Evolutionary conservation across 1,140 invertebrate genomes (phyloP), one percentile per base, ranked within the genome.

Genomic region (Drosophila lacteicornis): DNA sequence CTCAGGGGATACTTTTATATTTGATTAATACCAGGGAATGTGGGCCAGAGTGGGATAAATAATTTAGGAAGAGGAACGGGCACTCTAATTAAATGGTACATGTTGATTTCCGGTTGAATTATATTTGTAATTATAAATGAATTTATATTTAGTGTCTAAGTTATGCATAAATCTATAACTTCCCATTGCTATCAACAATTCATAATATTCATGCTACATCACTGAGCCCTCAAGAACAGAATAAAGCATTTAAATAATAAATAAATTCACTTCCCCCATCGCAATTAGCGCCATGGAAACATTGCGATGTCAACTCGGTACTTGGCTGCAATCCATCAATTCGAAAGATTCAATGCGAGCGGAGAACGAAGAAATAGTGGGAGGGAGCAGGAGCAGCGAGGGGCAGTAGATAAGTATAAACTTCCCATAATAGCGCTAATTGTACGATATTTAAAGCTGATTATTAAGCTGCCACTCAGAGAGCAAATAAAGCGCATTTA

Each of bases 391-490:
- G 2, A 3, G 19, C 19, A 30, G 17, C 4, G n/a, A 49, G 30
- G 50, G 19, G 13, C n/a, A 30, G 11, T 36, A 30, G 45, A 59
- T 59, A 60, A 13, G 38, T 73, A 81, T 78, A 57, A 78, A 80
- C 63, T 80, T 87, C 49, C 78, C 58, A 80, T 90, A 88, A 88
- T 84, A 57, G 85, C 59, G 77, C 69, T 88, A 88, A 88, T 88
- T 88, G 84, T 81, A 57, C 61, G 85, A 87, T 88, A 90, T 88
- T 84, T 90, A 73, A 83, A 81, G 82, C 83, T 84, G 85, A 80
- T 84, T 90, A 88, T 88, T 88, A 88, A 84, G 66, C 85, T 88
- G 84, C 85, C 84, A 88, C 68, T 88, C 84, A 66, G 73, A 68
- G 58, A 76, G 79, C 82, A 76, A 77, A 75, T 79, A 76, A 86